These are phyloP conservation scores for Melopsittacus undulatus DNA, from an alignment of 2,797 vertebrate genomes.

Conservation along the genomic window DNA sequence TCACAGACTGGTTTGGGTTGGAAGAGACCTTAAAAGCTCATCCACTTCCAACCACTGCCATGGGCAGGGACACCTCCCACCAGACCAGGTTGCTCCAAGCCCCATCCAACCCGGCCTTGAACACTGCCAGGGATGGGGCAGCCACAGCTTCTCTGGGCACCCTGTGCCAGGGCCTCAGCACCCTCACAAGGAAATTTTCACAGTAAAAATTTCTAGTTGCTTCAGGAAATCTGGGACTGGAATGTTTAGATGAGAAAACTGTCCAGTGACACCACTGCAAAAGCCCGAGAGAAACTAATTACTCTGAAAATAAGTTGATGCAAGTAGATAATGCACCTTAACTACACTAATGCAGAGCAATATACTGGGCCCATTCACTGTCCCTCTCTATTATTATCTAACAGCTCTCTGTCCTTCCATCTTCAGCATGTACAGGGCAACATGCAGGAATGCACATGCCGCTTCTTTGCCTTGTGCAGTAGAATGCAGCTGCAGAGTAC, in stretches of 20 bases:
- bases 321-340: not conserved
- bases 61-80: not conserved
- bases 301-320: not conserved
- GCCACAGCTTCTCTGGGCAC: not conserved
- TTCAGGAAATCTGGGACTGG: not conserved
- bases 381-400: not conserved
- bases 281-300: not conserved
- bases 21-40: not conserved
- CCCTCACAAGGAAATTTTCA: not conserved
- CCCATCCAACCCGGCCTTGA: not conserved
- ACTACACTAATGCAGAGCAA: not conserved
- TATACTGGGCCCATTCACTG: not conserved
- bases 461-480: not conserved
- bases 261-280: not conserved
- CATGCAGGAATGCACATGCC: not conserved
- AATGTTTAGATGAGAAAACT: not conserved
- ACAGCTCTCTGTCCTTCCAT: not conserved
- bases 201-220: not conserved
- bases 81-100: not conserved
- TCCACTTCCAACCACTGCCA: not conserved
- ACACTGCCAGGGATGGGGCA: not conserved
- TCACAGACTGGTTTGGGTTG: not conserved
- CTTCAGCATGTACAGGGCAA: not conserved
- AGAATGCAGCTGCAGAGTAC: not conserved
- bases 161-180: accelerated